Evolutionary conservation across 2,888 invertebrate species (phyloP).

Genomic region (Apotomis capreana): DNA sequence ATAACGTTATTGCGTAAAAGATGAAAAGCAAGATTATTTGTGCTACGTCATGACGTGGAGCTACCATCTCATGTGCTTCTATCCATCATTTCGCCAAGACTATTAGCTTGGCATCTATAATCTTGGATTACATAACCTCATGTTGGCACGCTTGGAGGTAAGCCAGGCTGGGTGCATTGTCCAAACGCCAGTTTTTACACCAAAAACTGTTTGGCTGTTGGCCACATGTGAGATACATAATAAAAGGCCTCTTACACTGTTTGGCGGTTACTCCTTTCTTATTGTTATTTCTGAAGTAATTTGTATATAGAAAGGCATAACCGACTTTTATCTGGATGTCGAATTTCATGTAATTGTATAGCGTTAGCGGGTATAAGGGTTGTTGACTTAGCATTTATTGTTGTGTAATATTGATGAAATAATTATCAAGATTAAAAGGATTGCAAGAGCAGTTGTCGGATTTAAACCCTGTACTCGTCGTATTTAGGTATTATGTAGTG

Average conservation of each 20-base stretch:
- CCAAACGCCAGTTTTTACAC: constrained; percentile 60
- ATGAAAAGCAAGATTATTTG: background rate
- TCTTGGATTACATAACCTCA: constrained; percentile 52
- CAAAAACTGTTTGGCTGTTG: constrained; percentile 58
- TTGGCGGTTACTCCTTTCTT: constrained; percentile 23
- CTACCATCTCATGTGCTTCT: constrained; percentile 34
- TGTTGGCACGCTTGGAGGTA: constrained; percentile 66
- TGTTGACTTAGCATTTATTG: constrained; percentile 31
- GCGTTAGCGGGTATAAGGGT: constrained; percentile 30
- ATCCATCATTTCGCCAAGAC: constrained; percentile 50
- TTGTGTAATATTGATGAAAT: constrained; percentile 17
- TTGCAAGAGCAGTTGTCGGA: background rate
- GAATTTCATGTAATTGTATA: background rate
- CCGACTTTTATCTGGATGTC: background rate
- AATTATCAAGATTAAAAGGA: background rate
- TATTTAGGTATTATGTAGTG: too few species aligned
- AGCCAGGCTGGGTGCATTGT: constrained; percentile 64
- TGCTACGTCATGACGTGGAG: constrained; percentile 15
- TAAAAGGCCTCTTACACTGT: constrained; percentile 61
- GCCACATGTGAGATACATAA: constrained; percentile 60
- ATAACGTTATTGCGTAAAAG: background rate
- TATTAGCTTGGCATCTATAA: constrained; percentile 52
- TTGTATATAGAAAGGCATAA: background rate
- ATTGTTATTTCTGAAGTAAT: background rate
- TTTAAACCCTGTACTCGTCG: background rate